Evolutionary conservation across 2,797 vertebrate genomes (phyloP).

Genomic region (Esox lucius): DNA sequence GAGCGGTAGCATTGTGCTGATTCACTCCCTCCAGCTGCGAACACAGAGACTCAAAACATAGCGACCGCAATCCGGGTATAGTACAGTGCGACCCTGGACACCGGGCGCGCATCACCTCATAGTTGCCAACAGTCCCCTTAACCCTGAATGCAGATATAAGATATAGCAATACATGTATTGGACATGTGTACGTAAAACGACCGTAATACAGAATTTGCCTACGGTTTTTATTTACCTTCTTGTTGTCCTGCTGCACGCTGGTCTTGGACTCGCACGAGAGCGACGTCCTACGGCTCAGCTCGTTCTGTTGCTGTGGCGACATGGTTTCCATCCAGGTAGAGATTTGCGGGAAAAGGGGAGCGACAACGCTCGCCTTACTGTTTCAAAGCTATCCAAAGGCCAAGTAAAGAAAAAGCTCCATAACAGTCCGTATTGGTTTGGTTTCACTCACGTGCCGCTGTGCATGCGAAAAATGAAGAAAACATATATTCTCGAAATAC

Average conservation of each 20-base stretch:
- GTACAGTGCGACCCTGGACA: background rate
- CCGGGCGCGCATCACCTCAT: background rate
- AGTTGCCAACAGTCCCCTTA: background rate
- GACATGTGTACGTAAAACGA: background rate
- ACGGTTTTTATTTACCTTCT: conserved; percentile 40
- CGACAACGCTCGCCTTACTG: conserved; percentile 42
- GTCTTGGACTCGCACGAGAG: background rate
- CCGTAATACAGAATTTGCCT: background rate
- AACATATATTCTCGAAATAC: background rate
- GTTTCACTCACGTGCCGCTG: conserved; percentile 40
- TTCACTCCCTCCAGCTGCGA: background rate
- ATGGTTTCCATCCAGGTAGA: conserved; percentile 62
- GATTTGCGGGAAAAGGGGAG: conserved; percentile 4
- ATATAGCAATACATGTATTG: background rate
- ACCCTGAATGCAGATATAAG: background rate
- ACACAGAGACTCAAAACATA: background rate
- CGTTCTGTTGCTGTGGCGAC: conserved; percentile 66
- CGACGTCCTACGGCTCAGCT: conserved; percentile 28
- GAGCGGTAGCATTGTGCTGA: background rate
- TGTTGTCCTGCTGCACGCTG: conserved; percentile 46
- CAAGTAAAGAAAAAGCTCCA: conserved; percentile 30
- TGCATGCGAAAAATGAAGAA: background rate
- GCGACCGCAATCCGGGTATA: background rate
- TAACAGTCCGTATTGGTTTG: conserved; percentile 15
- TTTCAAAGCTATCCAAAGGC: conserved; percentile 38